Evolutionary conservation across 2,113 vertebrate species (phyloP).

Genomic region (Rhizomys pruinosus): DNA sequence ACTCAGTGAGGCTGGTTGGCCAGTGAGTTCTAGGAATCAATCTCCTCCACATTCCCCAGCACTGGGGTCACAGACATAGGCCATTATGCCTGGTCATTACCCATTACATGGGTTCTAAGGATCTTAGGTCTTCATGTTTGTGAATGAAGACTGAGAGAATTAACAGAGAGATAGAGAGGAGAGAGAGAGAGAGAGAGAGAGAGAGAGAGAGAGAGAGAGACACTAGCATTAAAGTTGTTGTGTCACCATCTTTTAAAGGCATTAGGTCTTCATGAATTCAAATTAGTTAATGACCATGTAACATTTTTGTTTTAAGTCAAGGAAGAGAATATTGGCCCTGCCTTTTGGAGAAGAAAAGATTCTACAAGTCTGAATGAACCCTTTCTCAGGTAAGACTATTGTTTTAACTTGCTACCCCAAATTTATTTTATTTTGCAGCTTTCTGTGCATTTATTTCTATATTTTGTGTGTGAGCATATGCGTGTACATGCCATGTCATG

Average conservation of each 20-base stretch:
- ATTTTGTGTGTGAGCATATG: background rate
- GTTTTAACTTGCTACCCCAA: constrained; percentile 44
- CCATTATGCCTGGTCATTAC: background rate
- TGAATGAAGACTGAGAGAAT: constrained; percentile 14
- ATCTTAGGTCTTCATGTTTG: background rate
- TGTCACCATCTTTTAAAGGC: background rate
- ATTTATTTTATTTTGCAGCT: constrained; percentile 30
- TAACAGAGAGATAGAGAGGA: constrained; percentile 12
- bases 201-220: background rate
- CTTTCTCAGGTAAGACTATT: constrained; percentile 62
- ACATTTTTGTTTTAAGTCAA: constrained; percentile 60
- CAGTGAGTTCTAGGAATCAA: background rate
- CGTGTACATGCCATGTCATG: background rate
- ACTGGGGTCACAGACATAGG: background rate
- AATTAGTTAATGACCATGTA: constrained; percentile 30
- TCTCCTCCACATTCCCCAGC: background rate
- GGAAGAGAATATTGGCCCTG: constrained; percentile 46
- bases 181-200: background rate
- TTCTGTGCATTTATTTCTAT: background rate
- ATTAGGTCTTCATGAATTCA: background rate
- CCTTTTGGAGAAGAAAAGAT: constrained; percentile 56
- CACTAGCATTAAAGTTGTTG: background rate
- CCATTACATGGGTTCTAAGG: background rate
- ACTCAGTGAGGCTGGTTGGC: background rate
- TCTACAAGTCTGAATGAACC: constrained; percentile 39